Conservation (phyloP, 2,113 vertebrate genomes). For the Promerops cafer region DNA sequence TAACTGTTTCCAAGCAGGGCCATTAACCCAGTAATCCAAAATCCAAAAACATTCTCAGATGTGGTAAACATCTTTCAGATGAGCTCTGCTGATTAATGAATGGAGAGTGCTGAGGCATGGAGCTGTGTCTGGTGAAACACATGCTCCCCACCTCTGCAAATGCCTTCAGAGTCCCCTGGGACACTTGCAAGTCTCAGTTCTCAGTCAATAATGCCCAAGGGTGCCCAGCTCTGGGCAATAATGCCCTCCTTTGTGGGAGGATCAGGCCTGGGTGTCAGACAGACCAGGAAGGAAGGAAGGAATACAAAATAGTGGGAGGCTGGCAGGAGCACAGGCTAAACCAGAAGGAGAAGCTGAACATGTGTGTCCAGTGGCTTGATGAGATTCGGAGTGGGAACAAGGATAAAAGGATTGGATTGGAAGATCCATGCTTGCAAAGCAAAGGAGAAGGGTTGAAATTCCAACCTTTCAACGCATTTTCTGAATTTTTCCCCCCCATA, state of each 20-base stretch:
- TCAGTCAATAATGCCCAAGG: background rate
- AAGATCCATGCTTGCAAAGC: background rate
- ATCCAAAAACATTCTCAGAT: background rate
- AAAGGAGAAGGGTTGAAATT: background rate
- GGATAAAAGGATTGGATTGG: background rate
- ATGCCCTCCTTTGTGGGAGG: background rate
- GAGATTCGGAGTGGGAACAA: background rate
- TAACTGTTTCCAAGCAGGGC: background rate
- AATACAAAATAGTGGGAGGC: background rate
- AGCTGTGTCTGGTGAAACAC: background rate
- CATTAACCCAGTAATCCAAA: background rate
- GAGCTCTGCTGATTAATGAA: background rate
- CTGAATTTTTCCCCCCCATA: rapidly evolving
- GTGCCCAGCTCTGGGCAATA: background rate
- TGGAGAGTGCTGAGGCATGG: background rate
- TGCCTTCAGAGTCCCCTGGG: background rate
- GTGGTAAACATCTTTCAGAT: background rate
- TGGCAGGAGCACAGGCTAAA: constrained; percentile 14
- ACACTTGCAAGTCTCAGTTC: background rate
- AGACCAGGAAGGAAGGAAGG: background rate
- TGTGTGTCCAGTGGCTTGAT: background rate
- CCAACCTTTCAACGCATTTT: background rate
- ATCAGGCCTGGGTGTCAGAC: background rate
- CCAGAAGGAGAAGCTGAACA: constrained; percentile 20
- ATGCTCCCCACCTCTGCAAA: background rate